Evolutionary conservation across 1,140 invertebrate species (phyloP).

Genomic region (Drosophila burlai): DNA sequence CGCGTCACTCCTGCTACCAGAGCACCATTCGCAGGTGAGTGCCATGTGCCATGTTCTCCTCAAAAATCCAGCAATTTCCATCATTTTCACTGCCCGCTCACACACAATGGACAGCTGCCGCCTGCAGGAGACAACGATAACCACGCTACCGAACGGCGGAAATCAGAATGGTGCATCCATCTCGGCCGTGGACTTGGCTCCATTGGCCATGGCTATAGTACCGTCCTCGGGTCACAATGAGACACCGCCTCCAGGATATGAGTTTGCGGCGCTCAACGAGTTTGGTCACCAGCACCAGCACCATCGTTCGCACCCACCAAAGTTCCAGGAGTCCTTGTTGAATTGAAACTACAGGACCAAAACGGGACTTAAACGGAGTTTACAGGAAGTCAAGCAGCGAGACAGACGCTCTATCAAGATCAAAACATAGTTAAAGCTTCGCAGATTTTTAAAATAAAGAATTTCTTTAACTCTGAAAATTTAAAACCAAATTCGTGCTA

Average conservation of each 20-base stretch:
- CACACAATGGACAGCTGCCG: constrained; percentile 51
- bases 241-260: constrained; percentile 34
- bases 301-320: constrained; percentile 36
- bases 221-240: constrained; percentile 34
- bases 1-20: constrained; percentile 77
- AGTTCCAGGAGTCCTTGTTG: constrained; percentile 61
- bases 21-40: constrained; percentile 80
- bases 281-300: constrained; percentile 38
- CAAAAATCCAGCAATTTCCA: background rate
- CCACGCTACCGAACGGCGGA: constrained; percentile 72
- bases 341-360: constrained; percentile 38
- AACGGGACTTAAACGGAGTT: constrained; percentile 47
- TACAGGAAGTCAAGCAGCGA: constrained; percentile 60
- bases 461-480: background rate
- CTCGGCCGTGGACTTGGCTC: constrained; percentile 28
- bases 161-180: constrained; percentile 45
- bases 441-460: background rate
- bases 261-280: constrained; percentile 56
- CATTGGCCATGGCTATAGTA: constrained; percentile 14
- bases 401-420: constrained; percentile 16
- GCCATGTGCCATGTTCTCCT: background rate
- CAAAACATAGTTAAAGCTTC: constrained; percentile 14
- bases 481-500: no score
- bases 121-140: constrained; percentile 81
- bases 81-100: background rate